Percentiles rank a stretch among this genome's conserved stretches.
Conservation (phyloP, 2,888 invertebrate species). For the Tuberolachnus salignus region DNA sequence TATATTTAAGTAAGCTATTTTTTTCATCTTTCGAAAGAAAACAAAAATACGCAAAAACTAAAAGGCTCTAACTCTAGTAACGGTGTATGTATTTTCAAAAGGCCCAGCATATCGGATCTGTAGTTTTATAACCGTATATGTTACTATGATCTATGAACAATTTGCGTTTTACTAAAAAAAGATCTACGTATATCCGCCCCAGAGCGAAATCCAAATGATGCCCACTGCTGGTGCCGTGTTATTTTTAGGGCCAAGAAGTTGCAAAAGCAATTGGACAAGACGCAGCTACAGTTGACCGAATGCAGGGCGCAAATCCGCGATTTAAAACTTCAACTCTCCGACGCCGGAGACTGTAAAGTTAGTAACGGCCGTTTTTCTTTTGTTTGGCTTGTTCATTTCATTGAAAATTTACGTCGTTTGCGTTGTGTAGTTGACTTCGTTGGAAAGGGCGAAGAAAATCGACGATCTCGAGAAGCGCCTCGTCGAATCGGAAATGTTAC, state of each 20-base stretch:
- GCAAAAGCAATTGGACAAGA: conserved; percentile 81
- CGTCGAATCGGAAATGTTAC: conserved; percentile 79
- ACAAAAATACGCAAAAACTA: too few relatives aligned
- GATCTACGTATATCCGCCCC: too few relatives aligned
- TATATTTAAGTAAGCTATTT: too few relatives aligned
- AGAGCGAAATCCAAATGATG: too few relatives aligned
- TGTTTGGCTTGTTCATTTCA: neutral
- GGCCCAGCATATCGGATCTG: too few relatives aligned
- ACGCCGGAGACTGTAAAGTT: conserved; percentile 86
- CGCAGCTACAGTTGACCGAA: conserved; percentile 79
- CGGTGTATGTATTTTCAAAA: too few relatives aligned
- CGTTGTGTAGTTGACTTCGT: conserved; percentile 72
- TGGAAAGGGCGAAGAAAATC: conserved; percentile 82
- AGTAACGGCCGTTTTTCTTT: neutral
- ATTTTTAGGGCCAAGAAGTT: conserved; percentile 79
- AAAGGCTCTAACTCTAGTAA: too few relatives aligned
- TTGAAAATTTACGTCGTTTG: neutral
- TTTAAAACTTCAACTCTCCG: conserved; percentile 81
- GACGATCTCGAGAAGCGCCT: conserved; percentile 82
- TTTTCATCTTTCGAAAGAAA: too few relatives aligned
- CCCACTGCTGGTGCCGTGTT: too few relatives aligned
- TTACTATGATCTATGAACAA: too few relatives aligned
- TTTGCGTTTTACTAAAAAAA: too few relatives aligned
- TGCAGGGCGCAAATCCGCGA: conserved; percentile 82
- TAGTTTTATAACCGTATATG: too few relatives aligned